Evolutionary conservation across 37 sponge, comb jelly and placozoan species (phyloP).

Genomic region (Axinella damicornis): DNA sequence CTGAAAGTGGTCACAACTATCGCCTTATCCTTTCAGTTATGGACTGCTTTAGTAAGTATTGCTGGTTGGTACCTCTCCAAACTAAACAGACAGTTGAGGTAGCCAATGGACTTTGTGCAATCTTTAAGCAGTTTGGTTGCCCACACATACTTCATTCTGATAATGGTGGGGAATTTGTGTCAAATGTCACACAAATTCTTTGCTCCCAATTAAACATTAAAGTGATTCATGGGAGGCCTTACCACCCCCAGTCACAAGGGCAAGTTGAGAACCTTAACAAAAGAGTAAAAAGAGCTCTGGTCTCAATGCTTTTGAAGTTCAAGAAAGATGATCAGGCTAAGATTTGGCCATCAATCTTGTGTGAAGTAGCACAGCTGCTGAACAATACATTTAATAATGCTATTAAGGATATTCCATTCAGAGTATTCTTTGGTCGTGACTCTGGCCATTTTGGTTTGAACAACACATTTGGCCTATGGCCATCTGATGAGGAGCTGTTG

Average conservation of each 20-base stretch:
- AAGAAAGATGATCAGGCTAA: background rate
- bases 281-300: conserved; percentile 15
- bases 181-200: background rate
- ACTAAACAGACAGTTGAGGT: conserved; percentile 9
- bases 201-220: background rate
- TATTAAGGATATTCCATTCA: conserved; percentile 8
- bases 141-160: conserved; percentile 25
- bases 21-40: conserved; percentile 3
- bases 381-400: conserved; percentile 3
- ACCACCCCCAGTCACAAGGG: conserved; percentile 39
- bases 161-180: conserved; percentile 35
- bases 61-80: conserved; percentile 26
- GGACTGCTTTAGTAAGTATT: conserved; percentile 20
- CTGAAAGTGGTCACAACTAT: background rate
- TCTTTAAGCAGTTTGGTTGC: conserved; percentile 15
- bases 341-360: conserved; percentile 21
- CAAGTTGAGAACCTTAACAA: conserved; percentile 36
- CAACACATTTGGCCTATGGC: too few species aligned
- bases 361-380: background rate
- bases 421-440: conserved; percentile 14
- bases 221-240: conserved; percentile 29
- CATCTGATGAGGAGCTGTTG: too few species aligned
- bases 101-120: background rate
- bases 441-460: conserved; percentile 7
- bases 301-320: conserved; percentile 8